phyloP scores from a whole-genome alignment of 92 coral and sea anemone genomes.

The Parazoanthus atlanticus region DNA sequence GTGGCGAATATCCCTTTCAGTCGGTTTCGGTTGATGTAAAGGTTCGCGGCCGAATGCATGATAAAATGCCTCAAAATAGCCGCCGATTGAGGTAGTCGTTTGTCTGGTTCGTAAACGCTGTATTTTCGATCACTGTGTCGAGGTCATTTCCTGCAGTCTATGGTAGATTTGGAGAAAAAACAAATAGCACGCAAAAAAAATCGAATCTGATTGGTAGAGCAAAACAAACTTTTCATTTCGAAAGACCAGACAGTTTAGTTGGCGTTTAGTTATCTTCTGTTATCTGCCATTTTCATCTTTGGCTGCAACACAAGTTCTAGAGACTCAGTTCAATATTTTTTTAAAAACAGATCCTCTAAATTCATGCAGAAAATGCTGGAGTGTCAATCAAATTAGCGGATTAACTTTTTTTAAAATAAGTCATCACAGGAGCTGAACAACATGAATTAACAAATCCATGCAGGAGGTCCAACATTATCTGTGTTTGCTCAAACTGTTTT shows the following conservation, averaged over 20 bases:
- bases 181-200: not conserved
- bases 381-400: constrained; percentile 12
- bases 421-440: constrained; percentile 13
- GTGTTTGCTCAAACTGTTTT: constrained; percentile 21
- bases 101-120: not conserved
- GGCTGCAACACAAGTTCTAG: not conserved
- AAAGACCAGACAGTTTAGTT: not conserved
- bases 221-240: not conserved
- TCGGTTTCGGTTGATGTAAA: not conserved
- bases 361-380: not conserved
- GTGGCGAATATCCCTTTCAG: not conserved
- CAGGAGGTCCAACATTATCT: constrained; percentile 29
- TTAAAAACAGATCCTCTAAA: not conserved
- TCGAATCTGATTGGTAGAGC: not conserved
- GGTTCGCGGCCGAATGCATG: not conserved
- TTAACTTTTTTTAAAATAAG: not conserved
- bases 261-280: not conserved
- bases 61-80: constrained; percentile 1
- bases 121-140: constrained; percentile 3
- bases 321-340: not conserved
- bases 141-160: constrained; percentile 12
- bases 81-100: not conserved
- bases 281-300: not conserved
- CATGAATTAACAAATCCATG: not conserved
- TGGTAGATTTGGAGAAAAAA: not conserved